Conservation (phyloP, 2,113 vertebrate genomes). For the Etheostoma spectabile region DNA sequence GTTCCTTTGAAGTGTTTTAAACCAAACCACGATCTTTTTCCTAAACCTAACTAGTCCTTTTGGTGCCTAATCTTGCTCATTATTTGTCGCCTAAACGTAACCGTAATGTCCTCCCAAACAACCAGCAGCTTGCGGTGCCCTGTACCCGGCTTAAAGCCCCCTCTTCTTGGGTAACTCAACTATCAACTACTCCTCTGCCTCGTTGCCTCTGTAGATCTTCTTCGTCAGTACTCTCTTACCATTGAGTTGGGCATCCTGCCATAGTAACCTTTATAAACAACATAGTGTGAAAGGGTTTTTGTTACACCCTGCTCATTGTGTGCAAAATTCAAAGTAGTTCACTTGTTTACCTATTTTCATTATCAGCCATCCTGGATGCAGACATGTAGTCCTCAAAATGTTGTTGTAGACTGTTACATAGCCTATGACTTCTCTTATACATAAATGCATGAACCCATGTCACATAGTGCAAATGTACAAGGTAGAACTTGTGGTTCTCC, state of each 20-base stretch:
- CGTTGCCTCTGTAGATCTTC: constrained; percentile 14
- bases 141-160: no score
- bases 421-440: constrained; percentile 7
- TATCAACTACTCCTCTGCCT: no score
- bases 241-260: constrained; percentile 15
- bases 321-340: constrained; percentile 15
- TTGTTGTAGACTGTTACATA: constrained; percentile 8
- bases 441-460: constrained; percentile 30
- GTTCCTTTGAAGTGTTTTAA: no score
- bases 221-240: constrained; percentile 26
- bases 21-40: no score
- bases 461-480: background rate
- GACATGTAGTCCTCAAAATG: background rate
- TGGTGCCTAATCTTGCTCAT: no score
- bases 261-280: constrained; percentile 19
- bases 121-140: no score
- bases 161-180: no score
- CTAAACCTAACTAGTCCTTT: no score
- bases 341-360: constrained; percentile 11
- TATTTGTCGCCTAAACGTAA: no score
- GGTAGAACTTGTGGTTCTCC: background rate
- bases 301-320: background rate
- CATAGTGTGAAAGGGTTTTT: background rate
- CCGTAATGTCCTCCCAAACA: no score
- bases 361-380: background rate